Percentiles rank a stretch among this genome's conserved stretches.
phyloP scores from a whole-genome alignment of 1,140 invertebrate genomes.

The Neodiprion virginianus region DNA sequence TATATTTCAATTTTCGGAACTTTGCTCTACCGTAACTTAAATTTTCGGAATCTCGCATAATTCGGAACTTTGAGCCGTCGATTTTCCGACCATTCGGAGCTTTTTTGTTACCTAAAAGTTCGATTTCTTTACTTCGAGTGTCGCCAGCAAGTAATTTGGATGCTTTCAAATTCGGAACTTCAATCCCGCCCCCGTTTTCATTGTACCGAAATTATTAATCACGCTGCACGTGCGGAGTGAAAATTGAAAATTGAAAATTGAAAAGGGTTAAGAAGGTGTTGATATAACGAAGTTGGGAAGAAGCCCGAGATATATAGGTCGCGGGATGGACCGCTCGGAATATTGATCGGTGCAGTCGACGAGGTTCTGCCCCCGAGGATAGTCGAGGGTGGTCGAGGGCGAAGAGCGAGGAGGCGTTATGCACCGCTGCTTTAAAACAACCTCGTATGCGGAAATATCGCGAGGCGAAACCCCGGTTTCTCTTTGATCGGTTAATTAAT shows the following conservation, averaged over 20 bases:
- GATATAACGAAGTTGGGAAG: conserved; percentile 35
- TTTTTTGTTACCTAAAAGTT: too few species aligned
- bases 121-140: too few species aligned
- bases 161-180: neutral
- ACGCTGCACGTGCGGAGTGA: neutral
- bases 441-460: neutral
- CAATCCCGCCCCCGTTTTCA: neutral
- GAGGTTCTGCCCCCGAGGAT: conserved; percentile 22
- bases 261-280: conserved; percentile 2
- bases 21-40: too few species aligned
- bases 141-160: neutral
- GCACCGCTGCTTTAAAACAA: neutral
- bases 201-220: too few species aligned
- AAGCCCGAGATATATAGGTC: conserved; percentile 56
- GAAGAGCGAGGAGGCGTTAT: neutral
- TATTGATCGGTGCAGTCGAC: conserved; percentile 58
- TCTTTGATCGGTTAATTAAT: too few species aligned
- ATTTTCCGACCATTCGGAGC: too few species aligned
- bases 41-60: too few species aligned
- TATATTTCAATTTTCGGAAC: too few species aligned
- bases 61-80: too few species aligned
- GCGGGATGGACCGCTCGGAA: conserved; percentile 61
- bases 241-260: neutral
- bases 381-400: conserved; percentile 3
- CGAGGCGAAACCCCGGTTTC: too few species aligned